Evolutionary conservation across 2,888 invertebrate species (phyloP), one percentile per base, ranked within the genome.

Genomic region (Drosophila koepferae): DNA sequence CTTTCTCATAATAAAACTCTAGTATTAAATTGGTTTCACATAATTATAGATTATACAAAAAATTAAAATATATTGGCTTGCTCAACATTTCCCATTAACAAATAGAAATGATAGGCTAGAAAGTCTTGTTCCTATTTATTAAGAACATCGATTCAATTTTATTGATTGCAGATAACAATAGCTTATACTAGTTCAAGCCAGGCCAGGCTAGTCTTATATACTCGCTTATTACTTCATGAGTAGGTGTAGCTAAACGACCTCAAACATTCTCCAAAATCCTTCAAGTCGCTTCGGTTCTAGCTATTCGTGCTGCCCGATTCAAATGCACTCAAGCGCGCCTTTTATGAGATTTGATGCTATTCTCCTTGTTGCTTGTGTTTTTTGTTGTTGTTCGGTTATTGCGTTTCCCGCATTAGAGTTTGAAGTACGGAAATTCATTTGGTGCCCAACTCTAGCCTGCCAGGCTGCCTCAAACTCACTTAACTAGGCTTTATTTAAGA

Each of bases 301-400:
- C 58, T 63, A 12, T 53, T 74, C 16, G 60, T 60, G 65, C 60
- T 58, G 67, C 51, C 46, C 66, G 61, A 64, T 67, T 72, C 63
- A 60, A 74, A 86, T 70, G 89, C 74, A 84, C 76, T 79, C 55
- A 54, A 62, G 64, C 60, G 38, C 31, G 59, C 65, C 61, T 66
- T 71, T 84, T 76, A 68, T 81, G 72, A 72, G 66, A 53, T 54
- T 56, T 41, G 48, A 16, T 56, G 60, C 51, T n/a, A 53, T 38
- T 34, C 38, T 61, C 43, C 12, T 40, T 51, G 34, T 28, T n/a
- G 56, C 38, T 59, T 10, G 1, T 23, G 49, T 31, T 28, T 49
- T n/a, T n/a, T 59, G 58, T 46, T 62, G 43, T 18, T 36, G 23
- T n/a, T 34, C 40, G 62, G 53, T 67, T 80, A 85, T 83, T 80